These are phyloP conservation scores for Odontomyia ornata DNA, from an alignment of 2,888 invertebrate genomes.

Conservation along the genomic window DNA sequence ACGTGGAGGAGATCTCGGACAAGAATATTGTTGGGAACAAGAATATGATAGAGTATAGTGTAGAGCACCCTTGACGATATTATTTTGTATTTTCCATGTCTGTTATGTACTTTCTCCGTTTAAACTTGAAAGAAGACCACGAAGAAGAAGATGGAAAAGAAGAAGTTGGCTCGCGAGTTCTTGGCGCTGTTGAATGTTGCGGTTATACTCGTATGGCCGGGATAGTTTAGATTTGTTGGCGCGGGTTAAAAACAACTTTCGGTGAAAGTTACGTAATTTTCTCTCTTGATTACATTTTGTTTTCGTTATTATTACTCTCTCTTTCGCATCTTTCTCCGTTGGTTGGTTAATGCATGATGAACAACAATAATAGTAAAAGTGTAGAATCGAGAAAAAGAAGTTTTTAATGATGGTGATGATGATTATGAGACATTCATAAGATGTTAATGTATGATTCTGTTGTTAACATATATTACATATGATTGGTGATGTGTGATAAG, in stretches of 20 bases:
- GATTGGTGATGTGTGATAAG: too few species aligned
- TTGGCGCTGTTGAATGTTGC: too few species aligned
- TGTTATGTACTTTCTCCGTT: conserved; percentile 34
- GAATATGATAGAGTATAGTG: background rate
- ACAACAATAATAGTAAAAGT: background rate
- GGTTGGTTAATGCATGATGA: conserved; percentile 30
- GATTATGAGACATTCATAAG: too few species aligned
- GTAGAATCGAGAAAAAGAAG: background rate
- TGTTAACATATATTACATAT: too few species aligned
- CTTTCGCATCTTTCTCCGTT: conserved; percentile 58
- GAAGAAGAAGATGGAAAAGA: too few species aligned
- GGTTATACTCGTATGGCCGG: too few species aligned
- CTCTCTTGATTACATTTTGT: conserved; percentile 48
- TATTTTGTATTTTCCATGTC: background rate
- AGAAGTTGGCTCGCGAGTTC: background rate
- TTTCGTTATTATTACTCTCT: conserved; percentile 53
- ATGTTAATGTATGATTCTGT: too few species aligned
- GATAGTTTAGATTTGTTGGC: background rate
- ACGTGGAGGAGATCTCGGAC: background rate
- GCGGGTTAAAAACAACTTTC: conserved; percentile 45
- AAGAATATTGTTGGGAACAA: conserved; percentile 8
- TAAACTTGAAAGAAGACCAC: too few species aligned
- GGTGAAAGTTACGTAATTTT: conserved; percentile 61
- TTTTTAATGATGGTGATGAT: background rate
- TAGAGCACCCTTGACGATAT: background rate